A percentile compares a stretch with the other conserved stretches of the same genome.
These are phyloP conservation scores for Sminthopsis crassicaudata DNA, from an alignment of 2,113 vertebrate genomes.

Conservation along the genomic window DNA sequence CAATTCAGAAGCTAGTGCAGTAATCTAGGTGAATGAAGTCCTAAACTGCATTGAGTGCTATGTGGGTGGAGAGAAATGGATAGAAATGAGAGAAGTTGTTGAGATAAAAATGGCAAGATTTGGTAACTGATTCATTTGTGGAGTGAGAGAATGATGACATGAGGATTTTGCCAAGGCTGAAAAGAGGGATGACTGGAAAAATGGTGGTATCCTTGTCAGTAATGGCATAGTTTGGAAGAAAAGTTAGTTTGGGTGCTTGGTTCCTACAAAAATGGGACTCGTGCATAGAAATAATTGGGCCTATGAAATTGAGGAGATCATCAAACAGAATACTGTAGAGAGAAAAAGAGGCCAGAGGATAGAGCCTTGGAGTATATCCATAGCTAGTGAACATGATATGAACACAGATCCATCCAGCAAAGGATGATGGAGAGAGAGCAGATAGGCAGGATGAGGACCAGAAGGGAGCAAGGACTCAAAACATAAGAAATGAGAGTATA, in stretches of 20 bases:
- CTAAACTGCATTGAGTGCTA: not conserved
- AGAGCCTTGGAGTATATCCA: not conserved
- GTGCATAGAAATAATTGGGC: not conserved
- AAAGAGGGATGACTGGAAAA: not conserved
- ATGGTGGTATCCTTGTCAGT: not conserved
- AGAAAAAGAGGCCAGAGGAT: not conserved
- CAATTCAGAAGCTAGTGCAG: not conserved
- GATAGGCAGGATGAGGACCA: not conserved
- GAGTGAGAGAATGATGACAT: not conserved
- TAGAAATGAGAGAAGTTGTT: not conserved
- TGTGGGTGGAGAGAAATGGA: not conserved
- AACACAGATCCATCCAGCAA: not conserved
- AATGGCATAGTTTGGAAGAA: not conserved
- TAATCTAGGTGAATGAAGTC: not conserved
- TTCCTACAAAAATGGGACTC: not conserved
- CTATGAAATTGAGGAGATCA: not conserved
- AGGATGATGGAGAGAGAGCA: not conserved
- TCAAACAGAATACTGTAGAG: not conserved
- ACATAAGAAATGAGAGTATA: not conserved
- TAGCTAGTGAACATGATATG: not conserved
- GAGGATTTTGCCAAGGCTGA: not conserved
- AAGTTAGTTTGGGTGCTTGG: not conserved
- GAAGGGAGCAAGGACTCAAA: not conserved
- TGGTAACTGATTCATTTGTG: not conserved
- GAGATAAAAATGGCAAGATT: not conserved